phyloP scores from a whole-genome alignment of 2,888 invertebrate species.

The Latheticus oryzae region DNA sequence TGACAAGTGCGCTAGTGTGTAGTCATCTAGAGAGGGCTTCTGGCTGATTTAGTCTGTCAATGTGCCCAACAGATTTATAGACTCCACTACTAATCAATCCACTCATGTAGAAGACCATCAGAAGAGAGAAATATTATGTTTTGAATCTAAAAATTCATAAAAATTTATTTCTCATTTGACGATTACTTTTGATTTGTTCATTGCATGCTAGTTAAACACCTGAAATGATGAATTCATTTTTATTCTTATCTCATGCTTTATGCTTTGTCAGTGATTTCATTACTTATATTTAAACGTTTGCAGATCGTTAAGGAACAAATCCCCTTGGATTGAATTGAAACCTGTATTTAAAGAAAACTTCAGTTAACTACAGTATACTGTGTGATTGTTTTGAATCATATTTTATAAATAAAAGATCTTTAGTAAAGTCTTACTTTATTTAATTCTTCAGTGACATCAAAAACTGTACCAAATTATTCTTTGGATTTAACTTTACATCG shows the following conservation, averaged over 20 bases:
- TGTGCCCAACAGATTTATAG: conserved; percentile 53
- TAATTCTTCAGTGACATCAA: conserved; percentile 34
- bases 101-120: conserved; percentile 1
- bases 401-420: conserved; percentile 45
- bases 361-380: conserved; percentile 39
- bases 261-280: too few relatives aligned
- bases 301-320: conserved; percentile 81
- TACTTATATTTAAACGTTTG: too few relatives aligned
- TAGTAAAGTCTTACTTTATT: conserved; percentile 40
- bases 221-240: too few relatives aligned
- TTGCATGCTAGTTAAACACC: too few relatives aligned
- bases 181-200: too few relatives aligned
- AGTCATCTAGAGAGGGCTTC: conserved; percentile 24
- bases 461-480: conserved; percentile 22
- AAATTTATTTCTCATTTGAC: too few relatives aligned
- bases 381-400: conserved; percentile 49
- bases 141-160: too few relatives aligned
- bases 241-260: too few relatives aligned
- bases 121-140: too few relatives aligned
- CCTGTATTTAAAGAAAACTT: conserved; percentile 36
- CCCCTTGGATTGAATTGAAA: conserved; percentile 72
- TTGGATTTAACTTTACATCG: conserved; percentile 37
- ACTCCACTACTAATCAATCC: conserved; percentile 11
- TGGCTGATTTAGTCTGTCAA: conserved; percentile 53
- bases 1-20: conserved; percentile 36